phyloP scores from a whole-genome alignment of 2,113 vertebrate genomes.

The Calyptomena viridis region DNA sequence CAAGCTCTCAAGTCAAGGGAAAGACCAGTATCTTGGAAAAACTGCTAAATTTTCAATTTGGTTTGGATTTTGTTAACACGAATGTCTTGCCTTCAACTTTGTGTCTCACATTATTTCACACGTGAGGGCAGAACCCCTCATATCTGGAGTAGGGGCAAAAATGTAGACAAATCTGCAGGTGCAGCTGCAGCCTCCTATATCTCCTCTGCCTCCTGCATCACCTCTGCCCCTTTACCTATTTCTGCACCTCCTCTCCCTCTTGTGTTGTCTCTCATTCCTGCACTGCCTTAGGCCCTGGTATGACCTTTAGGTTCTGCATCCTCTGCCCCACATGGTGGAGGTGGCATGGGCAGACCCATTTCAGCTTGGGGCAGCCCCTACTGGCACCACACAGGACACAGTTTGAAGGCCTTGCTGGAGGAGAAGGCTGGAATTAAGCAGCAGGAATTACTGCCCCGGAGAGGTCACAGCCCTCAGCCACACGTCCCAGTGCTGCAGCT shows the following conservation, averaged over 20 bases:
- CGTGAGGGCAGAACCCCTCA: not conserved
- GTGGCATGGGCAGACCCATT: not conserved
- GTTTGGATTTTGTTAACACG: not conserved
- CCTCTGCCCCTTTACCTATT: not conserved
- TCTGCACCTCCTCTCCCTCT: not conserved
- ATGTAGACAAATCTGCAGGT: accelerated
- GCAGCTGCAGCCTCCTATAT: not conserved
- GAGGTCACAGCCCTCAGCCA: not conserved
- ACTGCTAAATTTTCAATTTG: not conserved
- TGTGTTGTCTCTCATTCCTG: not conserved
- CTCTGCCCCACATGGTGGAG: not conserved
- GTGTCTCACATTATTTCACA: not conserved
- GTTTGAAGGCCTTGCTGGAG: not conserved
- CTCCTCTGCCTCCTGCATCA: not conserved
- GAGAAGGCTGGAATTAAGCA: not conserved
- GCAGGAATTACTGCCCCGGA: not conserved
- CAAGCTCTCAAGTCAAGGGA: not conserved
- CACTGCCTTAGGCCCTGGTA: not conserved
- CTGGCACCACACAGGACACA: not conserved
- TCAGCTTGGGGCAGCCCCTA: not conserved
- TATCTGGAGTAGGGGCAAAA: not conserved
- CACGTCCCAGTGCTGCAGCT: not conserved
- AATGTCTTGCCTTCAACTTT: not conserved
- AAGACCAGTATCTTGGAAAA: not conserved
- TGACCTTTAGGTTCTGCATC: not conserved